Evolutionary conservation across 2,113 vertebrate species (phyloP).

Genomic region (Crocuta crocuta): DNA sequence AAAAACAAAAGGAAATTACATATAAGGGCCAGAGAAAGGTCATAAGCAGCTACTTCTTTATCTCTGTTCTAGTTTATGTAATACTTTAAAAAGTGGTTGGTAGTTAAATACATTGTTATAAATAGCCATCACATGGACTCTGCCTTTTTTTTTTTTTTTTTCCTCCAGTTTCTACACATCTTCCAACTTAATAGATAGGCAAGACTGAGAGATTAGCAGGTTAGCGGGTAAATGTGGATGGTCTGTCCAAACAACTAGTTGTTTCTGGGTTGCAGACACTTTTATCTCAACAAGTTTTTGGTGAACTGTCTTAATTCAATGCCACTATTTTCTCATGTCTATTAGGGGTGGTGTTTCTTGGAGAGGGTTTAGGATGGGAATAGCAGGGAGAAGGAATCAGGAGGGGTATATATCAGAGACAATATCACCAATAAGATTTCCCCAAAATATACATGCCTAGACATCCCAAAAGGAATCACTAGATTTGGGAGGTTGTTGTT

Average conservation of each 20-base stretch:
- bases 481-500: not conserved
- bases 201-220: not conserved
- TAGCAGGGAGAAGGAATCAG: not conserved
- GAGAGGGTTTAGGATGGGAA: not conserved
- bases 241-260: not conserved
- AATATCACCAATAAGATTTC: not conserved
- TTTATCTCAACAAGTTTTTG: not conserved
- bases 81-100: not conserved
- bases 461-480: not conserved
- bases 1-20: conserved; percentile 58
- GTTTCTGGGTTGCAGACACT: not conserved
- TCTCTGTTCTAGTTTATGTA: not conserved
- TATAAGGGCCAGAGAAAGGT: conserved; percentile 28
- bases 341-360: not conserved
- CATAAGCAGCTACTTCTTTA: not conserved
- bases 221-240: not conserved
- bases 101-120: not conserved
- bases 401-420: not conserved
- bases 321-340: not conserved
- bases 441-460: not conserved
- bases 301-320: not conserved
- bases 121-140: not conserved
- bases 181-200: not conserved
- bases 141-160: not conserved
- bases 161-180: not conserved